phyloP scores from a whole-genome alignment of 2,888 invertebrate species.

The Epinotia demarniana region DNA sequence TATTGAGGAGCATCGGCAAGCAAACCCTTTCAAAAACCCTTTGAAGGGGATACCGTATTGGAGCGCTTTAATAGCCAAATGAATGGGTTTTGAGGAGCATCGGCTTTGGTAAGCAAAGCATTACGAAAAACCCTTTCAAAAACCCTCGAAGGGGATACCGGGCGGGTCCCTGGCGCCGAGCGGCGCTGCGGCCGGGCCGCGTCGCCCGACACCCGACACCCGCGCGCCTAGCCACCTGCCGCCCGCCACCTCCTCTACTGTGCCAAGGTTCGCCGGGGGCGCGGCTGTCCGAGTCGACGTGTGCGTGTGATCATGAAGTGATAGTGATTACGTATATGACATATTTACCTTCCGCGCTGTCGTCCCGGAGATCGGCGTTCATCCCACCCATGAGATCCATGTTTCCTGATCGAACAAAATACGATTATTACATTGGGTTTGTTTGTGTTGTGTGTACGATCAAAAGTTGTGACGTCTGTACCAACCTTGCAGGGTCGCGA shows the following conservation, averaged over 20 bases:
- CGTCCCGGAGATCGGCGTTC: constrained; percentile 76
- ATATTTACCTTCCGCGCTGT: constrained; percentile 79
- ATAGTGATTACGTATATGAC: constrained; percentile 58
- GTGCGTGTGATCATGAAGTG: constrained; percentile 80
- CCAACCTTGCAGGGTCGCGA: constrained; percentile 77
- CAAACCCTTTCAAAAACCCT: no score
- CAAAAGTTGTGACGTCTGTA: constrained; percentile 36
- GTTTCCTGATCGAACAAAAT: constrained; percentile 66
- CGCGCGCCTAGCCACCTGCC: constrained; percentile 79
- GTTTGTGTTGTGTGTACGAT: not conserved
- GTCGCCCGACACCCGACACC: constrained; percentile 73
- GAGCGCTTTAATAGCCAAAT: no score
- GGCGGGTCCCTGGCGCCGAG: no score
- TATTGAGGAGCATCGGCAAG: no score
- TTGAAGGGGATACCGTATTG: no score
- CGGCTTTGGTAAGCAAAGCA: no score
- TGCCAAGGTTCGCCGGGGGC: constrained; percentile 80
- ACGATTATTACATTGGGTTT: not conserved
- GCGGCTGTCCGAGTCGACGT: constrained; percentile 84
- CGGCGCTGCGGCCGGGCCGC: constrained; percentile 51
- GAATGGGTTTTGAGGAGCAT: no score
- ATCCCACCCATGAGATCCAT: constrained; percentile 79
- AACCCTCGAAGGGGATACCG: no score
- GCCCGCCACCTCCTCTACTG: constrained; percentile 73
- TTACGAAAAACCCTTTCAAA: no score